phyloP scores from a whole-genome alignment of 2,113 vertebrate species.

The Eidolon helvum region DNA sequence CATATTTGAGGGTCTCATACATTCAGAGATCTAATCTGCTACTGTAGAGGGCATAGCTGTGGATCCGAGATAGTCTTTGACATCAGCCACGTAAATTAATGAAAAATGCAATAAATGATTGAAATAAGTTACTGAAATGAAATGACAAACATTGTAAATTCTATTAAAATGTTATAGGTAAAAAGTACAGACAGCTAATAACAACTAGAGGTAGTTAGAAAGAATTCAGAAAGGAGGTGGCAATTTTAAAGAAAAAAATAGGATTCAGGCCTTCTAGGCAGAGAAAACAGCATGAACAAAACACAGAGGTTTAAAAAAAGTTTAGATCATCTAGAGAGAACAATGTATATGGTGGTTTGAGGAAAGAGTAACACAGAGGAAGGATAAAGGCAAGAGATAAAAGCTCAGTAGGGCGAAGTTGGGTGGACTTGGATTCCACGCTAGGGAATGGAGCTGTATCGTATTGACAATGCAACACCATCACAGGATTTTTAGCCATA shows the following conservation, averaged over 20 bases:
- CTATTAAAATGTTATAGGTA: neutral
- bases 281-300: neutral
- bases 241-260: constrained; percentile 23
- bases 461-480: neutral
- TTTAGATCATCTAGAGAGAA: neutral
- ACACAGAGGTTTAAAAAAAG: neutral
- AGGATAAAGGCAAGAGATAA: neutral
- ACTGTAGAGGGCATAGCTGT: neutral
- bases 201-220: neutral
- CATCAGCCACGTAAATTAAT: neutral
- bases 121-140: neutral
- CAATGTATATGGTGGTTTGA: neutral
- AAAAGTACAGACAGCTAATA: neutral
- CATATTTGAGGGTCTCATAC: neutral
- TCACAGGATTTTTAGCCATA: neutral
- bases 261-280: neutral
- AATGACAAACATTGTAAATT: neutral
- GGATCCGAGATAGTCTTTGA: neutral
- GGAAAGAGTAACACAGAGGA: neutral
- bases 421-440: neutral
- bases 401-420: neutral
- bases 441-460: neutral
- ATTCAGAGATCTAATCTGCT: neutral
- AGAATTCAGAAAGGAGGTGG: neutral
- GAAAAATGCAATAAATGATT: neutral